phyloP scores from a whole-genome alignment of 2,113 vertebrate genomes.

The Oreamnos americanus region DNA sequence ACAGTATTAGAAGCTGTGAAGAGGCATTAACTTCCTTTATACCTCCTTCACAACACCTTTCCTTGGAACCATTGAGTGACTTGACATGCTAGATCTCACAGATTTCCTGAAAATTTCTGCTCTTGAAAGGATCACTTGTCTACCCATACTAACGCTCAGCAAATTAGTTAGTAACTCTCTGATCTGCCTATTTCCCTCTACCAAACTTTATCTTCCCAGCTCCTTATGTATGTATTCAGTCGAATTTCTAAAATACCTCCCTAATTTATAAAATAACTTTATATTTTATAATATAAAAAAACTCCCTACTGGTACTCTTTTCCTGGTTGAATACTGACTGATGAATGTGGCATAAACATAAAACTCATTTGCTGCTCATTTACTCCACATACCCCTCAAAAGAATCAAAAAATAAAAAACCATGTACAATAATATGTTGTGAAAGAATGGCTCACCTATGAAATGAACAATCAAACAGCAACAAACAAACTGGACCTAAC shows the following conservation, averaged over 20 bases:
- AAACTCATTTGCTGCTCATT: neutral
- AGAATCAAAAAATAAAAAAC: neutral
- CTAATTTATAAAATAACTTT: neutral
- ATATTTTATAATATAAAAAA: neutral
- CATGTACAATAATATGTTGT: neutral
- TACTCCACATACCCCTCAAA: neutral
- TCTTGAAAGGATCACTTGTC: neutral
- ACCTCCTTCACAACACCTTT: neutral
- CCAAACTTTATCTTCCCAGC: neutral
- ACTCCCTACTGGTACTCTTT: neutral
- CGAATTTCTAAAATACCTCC: neutral
- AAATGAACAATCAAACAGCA: constrained; percentile 11
- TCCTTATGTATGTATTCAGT: neutral
- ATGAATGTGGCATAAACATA: neutral
- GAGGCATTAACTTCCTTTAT: neutral
- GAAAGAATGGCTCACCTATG: neutral
- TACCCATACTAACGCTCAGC: neutral
- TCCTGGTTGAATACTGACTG: neutral
- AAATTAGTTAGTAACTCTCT: neutral
- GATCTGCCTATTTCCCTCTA: neutral
- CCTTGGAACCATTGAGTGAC: neutral
- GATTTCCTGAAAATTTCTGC: neutral
- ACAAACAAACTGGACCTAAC: neutral
- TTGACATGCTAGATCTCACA: neutral
- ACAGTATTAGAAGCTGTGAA: neutral